Evolutionary conservation across 2,888 invertebrate genomes (phyloP).

Genomic region (Apotomis capreana): DNA sequence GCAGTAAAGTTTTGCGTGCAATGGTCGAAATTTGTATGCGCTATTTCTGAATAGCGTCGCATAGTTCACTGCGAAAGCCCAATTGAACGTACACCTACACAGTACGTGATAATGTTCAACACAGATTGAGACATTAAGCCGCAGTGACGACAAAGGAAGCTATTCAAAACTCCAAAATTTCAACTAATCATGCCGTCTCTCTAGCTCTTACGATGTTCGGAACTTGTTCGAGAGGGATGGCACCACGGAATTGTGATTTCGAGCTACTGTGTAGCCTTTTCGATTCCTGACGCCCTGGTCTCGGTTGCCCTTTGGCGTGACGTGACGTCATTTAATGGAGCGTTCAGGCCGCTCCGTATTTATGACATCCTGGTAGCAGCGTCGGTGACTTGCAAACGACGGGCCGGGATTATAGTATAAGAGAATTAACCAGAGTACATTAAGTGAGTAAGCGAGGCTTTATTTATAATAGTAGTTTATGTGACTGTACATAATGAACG

Average conservation of each 20-base stretch:
- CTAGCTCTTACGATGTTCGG: no score
- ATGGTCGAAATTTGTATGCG: not conserved
- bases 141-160: not conserved
- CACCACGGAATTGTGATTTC: no score
- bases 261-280: not conserved
- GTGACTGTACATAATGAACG: no score
- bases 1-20: no score
- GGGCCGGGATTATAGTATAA: no score
- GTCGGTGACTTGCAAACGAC: no score
- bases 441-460: no score
- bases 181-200: no score
- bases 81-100: not conserved
- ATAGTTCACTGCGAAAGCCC: conserved; percentile 4
- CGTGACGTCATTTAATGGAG: conserved; percentile 15
- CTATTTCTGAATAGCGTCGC: not conserved
- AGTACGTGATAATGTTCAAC: not conserved
- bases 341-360: conserved; percentile 4
- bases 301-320: conserved; percentile 9
- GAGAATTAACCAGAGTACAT: no score
- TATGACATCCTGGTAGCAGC: conserved; percentile 17
- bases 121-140: not conserved
- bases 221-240: no score
- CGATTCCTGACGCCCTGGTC: conserved; percentile 14
- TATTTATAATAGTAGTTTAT: no score
- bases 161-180: no score